Evolutionary conservation across 2,888 invertebrate species (phyloP).

Genomic region (Margaritifera margaritifera): DNA sequence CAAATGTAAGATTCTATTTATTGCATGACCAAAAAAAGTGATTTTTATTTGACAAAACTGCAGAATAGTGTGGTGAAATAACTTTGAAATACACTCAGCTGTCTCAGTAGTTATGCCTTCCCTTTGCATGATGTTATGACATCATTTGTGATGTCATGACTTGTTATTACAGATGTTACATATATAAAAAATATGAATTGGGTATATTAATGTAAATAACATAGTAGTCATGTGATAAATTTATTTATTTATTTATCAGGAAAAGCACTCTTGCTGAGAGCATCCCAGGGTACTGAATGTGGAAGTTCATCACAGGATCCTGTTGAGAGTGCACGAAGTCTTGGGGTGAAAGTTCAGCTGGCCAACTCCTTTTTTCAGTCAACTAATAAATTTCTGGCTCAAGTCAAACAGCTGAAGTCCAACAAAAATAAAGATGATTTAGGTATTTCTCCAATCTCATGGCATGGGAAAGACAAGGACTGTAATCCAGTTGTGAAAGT

Average conservation of each 20-base stretch:
- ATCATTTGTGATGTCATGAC: too few species aligned
- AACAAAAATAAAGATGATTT: slow-evolving; percentile 21
- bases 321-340: slow-evolving; percentile 35
- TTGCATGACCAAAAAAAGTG: too few species aligned
- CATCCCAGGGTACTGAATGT: slow-evolving; percentile 22
- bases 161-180: too few species aligned
- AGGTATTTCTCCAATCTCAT: slow-evolving; percentile 40
- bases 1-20: too few species aligned
- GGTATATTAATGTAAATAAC: too few species aligned
- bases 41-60: too few species aligned
- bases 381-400: slow-evolving; percentile 28
- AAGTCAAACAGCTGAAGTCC: slow-evolving; percentile 13
- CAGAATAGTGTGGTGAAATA: too few species aligned
- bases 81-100: too few species aligned
- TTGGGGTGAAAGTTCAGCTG: slow-evolving; percentile 39
- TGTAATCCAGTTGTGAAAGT: slow-evolving; percentile 31
- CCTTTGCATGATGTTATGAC: too few species aligned
- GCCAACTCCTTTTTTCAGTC: slow-evolving; percentile 29
- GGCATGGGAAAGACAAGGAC: slow-evolving; percentile 43
- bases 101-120: too few species aligned
- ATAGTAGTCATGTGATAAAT: too few species aligned
- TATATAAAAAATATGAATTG: too few species aligned
- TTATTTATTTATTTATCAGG: slow-evolving; percentile 29
- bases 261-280: slow-evolving; percentile 45
- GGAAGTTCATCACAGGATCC: slow-evolving; percentile 18